Evolutionary conservation across 2,113 vertebrate species (phyloP), one percentile per base, ranked within the genome.

Genomic region (Nycticebus coucang): DNA sequence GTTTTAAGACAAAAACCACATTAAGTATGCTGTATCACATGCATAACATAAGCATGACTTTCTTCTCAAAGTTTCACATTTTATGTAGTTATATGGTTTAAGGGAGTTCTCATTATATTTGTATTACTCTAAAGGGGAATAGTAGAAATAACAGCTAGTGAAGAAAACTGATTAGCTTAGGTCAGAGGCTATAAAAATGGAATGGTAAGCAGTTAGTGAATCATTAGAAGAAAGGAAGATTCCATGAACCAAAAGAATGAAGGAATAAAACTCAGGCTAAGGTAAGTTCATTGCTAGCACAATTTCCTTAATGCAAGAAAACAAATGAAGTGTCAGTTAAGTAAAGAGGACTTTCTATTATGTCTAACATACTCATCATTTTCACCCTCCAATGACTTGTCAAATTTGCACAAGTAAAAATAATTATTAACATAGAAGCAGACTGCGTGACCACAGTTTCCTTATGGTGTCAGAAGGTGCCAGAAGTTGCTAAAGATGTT

Each of bases 361-460:
- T 91, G 97, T 93, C 35, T 93, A 59, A 96, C 28, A 77, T 83
- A 87, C 4, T 33, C 83, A 97, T 96, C 64, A 84, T 92, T 98
- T 98, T 82, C 55, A 95, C 68, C 90, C 81, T 60, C 71, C 91
- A 97, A 93, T 97, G 97, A 84, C 93, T 93, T 97, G 87, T 95
- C 89, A 97, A 91, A 96, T 97, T 97, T 97, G 15, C 64, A 92
- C 94, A 96, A 96, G 68, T 57, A 93, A 94, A 98, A 97, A 14
- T 90, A 74, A 96, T 96, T 96, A 91, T 97, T 98, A 98, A 95
- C 96, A 35, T 92, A 94, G 89, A 97, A 93, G 28, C 57, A 94
- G 68, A 97, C 90, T 85, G 81, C 0, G 96, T 62, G 85, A 93
- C 68, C 59, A 87, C 24, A 71, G 57, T 91, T 97, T 98, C 92